Percentiles rank a stretch among this genome's conserved stretches.
Conservation (phyloP, 2,888 invertebrate genomes). For the Drosophila neotestacea region DNA sequence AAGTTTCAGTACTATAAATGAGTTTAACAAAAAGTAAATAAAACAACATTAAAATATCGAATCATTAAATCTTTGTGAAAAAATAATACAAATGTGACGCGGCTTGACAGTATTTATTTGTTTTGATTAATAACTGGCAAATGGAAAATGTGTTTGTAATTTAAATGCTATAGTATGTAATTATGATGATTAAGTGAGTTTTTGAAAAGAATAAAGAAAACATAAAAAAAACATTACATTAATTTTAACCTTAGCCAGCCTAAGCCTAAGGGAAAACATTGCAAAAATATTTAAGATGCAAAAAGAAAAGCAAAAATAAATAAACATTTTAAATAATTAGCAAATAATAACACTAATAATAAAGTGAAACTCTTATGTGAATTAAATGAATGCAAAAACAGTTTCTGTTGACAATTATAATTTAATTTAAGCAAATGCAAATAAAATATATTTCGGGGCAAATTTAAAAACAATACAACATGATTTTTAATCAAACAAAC, state of each 20-base stretch:
- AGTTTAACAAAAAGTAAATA: not conserved
- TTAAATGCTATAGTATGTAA: constrained; percentile 67
- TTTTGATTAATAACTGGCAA: constrained; percentile 32
- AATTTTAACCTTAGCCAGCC: constrained; percentile 42
- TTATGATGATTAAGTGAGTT: constrained; percentile 45
- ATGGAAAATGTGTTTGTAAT: constrained; percentile 68
- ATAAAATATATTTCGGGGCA: constrained; percentile 45
- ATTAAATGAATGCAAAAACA: constrained; percentile 35
- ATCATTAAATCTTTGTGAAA: constrained; percentile 25
- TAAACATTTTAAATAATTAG: constrained; percentile 43
- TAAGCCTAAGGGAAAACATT: constrained; percentile 49
- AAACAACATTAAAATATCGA: not conserved
- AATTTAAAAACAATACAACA: constrained; percentile 11
- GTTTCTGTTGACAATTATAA: constrained; percentile 58
- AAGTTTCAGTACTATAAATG: constrained; percentile 29
- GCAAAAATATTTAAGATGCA: constrained; percentile 31
- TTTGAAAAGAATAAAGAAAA: not conserved
- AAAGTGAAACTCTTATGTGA: constrained; percentile 38
- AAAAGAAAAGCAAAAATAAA: constrained; percentile 37
- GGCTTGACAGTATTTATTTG: constrained; percentile 50
- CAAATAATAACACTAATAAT: constrained; percentile 28
- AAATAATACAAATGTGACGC: constrained; percentile 16
- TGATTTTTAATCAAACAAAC: constrained; percentile 7
- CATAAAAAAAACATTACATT: constrained; percentile 9
- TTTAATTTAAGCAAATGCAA: constrained; percentile 63